A percentile compares a stretch with the other conserved stretches of the same genome.
phyloP scores from a whole-genome alignment of 2,797 vertebrate genomes.

The Varecia variegata region DNA sequence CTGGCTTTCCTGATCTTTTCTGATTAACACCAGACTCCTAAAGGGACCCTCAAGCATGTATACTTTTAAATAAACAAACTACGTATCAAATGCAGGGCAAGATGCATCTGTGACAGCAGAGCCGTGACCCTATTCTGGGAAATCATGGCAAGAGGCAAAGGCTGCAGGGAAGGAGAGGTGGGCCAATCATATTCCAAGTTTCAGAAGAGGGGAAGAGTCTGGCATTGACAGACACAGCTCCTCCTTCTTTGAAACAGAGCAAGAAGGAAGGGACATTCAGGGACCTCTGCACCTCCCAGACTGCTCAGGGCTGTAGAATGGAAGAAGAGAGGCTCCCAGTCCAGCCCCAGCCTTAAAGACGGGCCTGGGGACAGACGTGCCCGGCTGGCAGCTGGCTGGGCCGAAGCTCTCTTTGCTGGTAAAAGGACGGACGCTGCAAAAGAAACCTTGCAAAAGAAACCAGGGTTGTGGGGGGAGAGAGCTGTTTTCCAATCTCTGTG shows the following conservation, averaged over 20 bases:
- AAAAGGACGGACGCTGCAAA: neutral
- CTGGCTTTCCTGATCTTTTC: fast-evolving
- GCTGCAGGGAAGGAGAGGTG: too few relatives aligned
- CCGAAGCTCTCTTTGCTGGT: neutral
- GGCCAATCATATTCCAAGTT: fast-evolving
- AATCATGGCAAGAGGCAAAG: neutral
- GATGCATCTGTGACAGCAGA: fast-evolving
- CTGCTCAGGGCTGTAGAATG: fast-evolving
- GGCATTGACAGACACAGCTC: fast-evolving
- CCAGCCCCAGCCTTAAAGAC: fast-evolving
- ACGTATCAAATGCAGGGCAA: fast-evolving
- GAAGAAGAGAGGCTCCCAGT: neutral
- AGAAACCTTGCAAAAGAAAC: fast-evolving
- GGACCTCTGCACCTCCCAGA: fast-evolving
- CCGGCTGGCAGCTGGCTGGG: fast-evolving
- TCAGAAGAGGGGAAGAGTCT: neutral
- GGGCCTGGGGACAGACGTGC: fast-evolving
- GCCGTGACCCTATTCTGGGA: neutral
- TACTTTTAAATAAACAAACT: fast-evolving
- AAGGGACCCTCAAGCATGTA: fast-evolving
- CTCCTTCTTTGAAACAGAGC: neutral
- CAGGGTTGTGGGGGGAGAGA: fast-evolving
- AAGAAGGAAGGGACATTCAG: fast-evolving
- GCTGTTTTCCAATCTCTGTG: neutral
- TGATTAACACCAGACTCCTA: fast-evolving